Percentiles rank a stretch among this genome's conserved stretches.
These are phyloP conservation scores for Sebastes fasciatus DNA, from an alignment of 2,113 vertebrate genomes.

Conservation along the genomic window DNA sequence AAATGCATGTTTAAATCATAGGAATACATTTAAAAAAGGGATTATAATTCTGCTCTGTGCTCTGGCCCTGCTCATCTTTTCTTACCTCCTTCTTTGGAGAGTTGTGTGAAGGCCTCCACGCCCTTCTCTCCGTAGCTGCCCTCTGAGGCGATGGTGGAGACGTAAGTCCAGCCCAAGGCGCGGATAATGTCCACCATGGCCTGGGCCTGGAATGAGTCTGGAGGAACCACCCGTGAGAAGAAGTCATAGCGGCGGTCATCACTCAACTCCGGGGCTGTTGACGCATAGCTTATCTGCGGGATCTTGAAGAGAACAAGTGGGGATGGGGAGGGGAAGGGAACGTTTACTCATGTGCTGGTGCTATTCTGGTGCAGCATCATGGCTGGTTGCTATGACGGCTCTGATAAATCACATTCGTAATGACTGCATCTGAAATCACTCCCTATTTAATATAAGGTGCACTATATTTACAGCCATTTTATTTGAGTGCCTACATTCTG, in stretches of 20 bases:
- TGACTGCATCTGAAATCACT: constrained; percentile 19
- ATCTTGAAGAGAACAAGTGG: constrained; percentile 84
- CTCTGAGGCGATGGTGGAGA: constrained; percentile 96
- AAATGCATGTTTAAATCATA: constrained; percentile 18
- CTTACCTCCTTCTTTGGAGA: constrained; percentile 98
- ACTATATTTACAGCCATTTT: constrained; percentile 19
- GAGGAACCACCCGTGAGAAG: constrained; percentile 98
- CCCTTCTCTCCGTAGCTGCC: constrained; percentile 99
- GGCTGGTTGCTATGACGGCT: constrained; percentile 26
- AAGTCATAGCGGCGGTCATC: constrained; percentile 98
- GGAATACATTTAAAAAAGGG: not conserved
- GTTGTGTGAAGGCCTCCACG: constrained; percentile 96
- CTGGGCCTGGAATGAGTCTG: constrained; percentile 98
- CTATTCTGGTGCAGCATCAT: constrained; percentile 35
- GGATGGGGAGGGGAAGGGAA: not conserved
- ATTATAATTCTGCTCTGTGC: not conserved
- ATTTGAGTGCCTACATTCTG: constrained; percentile 12
- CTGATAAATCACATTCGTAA: constrained; percentile 36
- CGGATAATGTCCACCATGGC: constrained; percentile 99
- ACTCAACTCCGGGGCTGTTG: constrained; percentile 96
- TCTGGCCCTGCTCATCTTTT: not conserved
- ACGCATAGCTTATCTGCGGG: constrained; percentile 98
- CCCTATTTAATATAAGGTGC: constrained; percentile 11
- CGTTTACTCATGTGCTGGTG: constrained; percentile 23
- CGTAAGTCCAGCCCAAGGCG: constrained; percentile 96